These are phyloP conservation scores for Elgaria multicarinata DNA, from an alignment of 2,113 vertebrate species.

Conservation along the genomic window DNA sequence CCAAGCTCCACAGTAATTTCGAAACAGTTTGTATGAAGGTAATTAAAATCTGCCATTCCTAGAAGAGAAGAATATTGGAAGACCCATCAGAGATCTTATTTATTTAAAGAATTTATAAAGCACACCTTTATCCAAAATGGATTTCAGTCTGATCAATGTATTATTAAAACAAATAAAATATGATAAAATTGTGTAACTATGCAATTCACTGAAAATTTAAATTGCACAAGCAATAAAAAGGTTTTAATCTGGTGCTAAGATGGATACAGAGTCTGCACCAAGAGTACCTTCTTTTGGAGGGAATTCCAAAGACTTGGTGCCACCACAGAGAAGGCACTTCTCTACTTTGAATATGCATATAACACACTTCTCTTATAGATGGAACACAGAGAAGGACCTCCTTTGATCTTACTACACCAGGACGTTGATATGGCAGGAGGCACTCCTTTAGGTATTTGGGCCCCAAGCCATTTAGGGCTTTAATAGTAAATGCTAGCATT, in stretches of 20 bases:
- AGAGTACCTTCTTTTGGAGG: no score
- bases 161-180: not conserved
- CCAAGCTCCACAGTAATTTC: conserved; percentile 96
- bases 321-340: no score
- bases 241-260: no score
- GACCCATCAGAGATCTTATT: not conserved
- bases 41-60: conserved; percentile 98
- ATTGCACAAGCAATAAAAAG: not conserved
- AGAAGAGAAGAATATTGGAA: not conserved
- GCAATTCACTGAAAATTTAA: no score
- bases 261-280: no score
- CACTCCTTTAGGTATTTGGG: not conserved
- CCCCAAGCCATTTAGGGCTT: not conserved
- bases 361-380: not conserved
- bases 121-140: not conserved
- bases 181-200: not conserved
- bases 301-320: no score
- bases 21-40: conserved; percentile 95
- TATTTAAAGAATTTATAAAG: not conserved
- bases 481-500: not conserved
- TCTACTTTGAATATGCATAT: not conserved
- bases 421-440: no score
- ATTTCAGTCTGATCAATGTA: not conserved
- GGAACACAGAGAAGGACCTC: not conserved
- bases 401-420: not conserved